Percentiles rank a stretch among this genome's conserved stretches.
These are phyloP conservation scores for Mormyrops boulengeri DNA, from an alignment of 2,797 vertebrate genomes.

Conservation along the genomic window DNA sequence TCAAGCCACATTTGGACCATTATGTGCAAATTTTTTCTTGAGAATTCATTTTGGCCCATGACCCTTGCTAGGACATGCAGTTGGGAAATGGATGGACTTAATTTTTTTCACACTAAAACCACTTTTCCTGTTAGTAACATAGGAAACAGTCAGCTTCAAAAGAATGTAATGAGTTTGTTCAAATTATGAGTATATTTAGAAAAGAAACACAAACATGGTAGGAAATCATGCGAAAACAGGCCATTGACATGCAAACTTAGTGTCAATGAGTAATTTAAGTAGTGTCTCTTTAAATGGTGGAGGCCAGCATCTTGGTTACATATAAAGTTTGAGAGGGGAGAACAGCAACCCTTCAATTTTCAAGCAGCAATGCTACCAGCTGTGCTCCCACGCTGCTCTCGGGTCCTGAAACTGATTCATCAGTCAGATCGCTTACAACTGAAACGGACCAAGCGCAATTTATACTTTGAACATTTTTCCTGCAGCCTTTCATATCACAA, in stretches of 20 bases:
- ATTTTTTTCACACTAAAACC: neutral
- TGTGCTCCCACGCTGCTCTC: neutral
- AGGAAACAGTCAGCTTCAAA: neutral
- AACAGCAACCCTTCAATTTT: neutral
- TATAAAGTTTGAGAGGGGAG: neutral
- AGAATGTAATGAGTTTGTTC: neutral
- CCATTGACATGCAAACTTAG: neutral
- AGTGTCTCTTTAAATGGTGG: neutral
- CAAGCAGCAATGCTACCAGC: neutral
- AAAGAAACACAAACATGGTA: neutral
- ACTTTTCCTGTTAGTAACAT: neutral
- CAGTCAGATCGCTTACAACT: neutral
- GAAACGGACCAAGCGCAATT: neutral
- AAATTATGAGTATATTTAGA: neutral
- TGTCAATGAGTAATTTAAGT: neutral
- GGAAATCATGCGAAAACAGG: neutral
- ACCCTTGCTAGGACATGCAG: neutral
- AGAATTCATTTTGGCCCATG: neutral
- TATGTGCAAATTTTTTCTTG: neutral
- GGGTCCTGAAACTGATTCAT: neutral
- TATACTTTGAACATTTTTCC: neutral
- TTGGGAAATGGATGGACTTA: neutral
- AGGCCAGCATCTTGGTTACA: neutral
- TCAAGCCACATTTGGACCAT: neutral
- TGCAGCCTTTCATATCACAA: neutral